Evolutionary conservation across 2,888 invertebrate species (phyloP).

Genomic region (Malthinus flaveolus): DNA sequence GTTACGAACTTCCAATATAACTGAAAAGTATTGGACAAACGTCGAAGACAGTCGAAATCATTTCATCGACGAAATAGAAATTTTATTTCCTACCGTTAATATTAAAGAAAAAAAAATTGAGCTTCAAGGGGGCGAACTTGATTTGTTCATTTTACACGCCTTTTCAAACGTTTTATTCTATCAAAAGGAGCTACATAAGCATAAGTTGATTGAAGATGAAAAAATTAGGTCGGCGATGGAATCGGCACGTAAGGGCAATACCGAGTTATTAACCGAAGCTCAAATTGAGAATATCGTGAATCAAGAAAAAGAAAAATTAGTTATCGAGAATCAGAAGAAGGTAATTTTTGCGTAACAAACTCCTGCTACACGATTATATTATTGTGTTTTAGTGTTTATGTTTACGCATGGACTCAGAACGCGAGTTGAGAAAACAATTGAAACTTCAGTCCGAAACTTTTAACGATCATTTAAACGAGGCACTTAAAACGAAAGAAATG

Average conservation of each 20-base stretch:
- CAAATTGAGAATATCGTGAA: constrained; percentile 73
- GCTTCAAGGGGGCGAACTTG: constrained; percentile 68
- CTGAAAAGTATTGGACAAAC: constrained; percentile 82
- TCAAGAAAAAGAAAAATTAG: constrained; percentile 67
- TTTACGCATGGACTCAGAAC: constrained; percentile 69
- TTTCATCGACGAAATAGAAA: constrained; percentile 67
- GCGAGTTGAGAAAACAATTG: constrained; percentile 74
- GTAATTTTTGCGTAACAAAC: constrained; percentile 49
- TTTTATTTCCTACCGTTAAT: constrained; percentile 74
- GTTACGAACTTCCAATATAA: constrained; percentile 62
- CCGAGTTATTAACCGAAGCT: constrained; percentile 50
- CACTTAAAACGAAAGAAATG: constrained; percentile 59
- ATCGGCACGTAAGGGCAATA: constrained; percentile 61
- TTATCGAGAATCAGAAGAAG: constrained; percentile 72
- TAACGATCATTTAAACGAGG: constrained; percentile 76
- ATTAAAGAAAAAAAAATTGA: constrained; percentile 66
- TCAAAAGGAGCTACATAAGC: constrained; percentile 74
- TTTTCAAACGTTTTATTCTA: constrained; percentile 76
- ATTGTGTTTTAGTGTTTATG: constrained; percentile 61
- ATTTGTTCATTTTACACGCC: constrained; percentile 78
- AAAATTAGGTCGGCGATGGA: constrained; percentile 68
- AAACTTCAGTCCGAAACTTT: constrained; percentile 87
- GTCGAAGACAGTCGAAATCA: constrained; percentile 66
- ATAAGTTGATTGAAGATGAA: constrained; percentile 67
- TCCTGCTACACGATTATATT: constrained; percentile 6